These are phyloP conservation scores for Rapana venosa DNA, from an alignment of 2,888 invertebrate genomes.

Conservation along the genomic window DNA sequence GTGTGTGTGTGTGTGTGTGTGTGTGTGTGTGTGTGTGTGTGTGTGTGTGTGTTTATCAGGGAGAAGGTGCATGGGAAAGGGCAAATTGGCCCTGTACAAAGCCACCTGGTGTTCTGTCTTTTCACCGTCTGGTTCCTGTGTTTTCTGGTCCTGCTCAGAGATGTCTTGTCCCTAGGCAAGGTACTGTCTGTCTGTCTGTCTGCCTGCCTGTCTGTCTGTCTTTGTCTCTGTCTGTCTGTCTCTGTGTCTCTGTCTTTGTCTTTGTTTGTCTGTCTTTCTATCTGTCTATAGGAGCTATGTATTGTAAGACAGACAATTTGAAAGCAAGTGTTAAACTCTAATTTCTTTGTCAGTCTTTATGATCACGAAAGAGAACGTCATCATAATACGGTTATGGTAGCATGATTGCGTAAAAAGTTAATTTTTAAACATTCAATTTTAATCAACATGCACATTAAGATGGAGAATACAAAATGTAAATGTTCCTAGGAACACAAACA, in stretches of 20 bases:
- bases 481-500: too few species aligned
- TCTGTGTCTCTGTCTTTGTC: background rate
- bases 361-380: too few species aligned
- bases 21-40: background rate
- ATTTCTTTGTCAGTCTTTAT: background rate
- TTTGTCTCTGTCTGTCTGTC: background rate
- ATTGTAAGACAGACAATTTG: too few species aligned
- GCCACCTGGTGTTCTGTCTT: background rate
- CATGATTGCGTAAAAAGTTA: too few species aligned
- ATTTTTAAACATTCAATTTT: background rate
- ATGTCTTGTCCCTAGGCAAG: background rate
- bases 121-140: background rate
- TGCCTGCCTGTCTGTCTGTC: constrained; percentile 16
- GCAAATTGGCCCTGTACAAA: background rate
- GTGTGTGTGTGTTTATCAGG: background rate
- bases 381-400: too few species aligned
- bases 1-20: too few species aligned
- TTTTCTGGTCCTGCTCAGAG: background rate
- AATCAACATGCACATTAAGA: too few species aligned
- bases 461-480: too few species aligned
- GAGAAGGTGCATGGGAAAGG: background rate
- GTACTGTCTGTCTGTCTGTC: too few species aligned
- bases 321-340: too few species aligned
- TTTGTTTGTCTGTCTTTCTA: background rate
- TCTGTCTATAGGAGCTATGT: too few species aligned